Percentiles rank a stretch among this genome's conserved stretches.
phyloP scores from a whole-genome alignment of 2,888 invertebrate genomes.

The Camptogramma bilineatum region DNA sequence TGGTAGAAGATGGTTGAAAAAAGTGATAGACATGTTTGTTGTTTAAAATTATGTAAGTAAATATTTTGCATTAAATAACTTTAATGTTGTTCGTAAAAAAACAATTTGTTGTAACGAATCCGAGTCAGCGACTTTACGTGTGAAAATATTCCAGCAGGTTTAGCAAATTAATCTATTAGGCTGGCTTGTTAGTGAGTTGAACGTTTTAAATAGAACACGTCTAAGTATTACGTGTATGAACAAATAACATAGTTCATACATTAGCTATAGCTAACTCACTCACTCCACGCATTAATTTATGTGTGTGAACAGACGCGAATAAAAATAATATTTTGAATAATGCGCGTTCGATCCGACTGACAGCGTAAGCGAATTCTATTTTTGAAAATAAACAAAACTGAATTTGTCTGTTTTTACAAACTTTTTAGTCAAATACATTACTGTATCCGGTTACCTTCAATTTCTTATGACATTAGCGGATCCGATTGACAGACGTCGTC shows the following conservation, averaged over 20 bases:
- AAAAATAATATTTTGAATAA: slow-evolving; percentile 17
- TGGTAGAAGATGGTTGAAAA: no score
- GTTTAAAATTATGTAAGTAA: no score
- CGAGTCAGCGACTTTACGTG: no score
- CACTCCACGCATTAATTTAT: slow-evolving; percentile 4
- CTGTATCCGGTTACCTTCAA: neutral
- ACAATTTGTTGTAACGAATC: no score
- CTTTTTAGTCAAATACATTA: slow-evolving; percentile 2
- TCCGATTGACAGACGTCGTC: no score
- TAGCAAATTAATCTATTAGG: no score
- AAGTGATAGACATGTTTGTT: no score
- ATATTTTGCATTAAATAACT: no score
- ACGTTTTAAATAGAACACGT: no score
- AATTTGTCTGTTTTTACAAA: neutral
- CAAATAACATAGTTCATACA: neutral
- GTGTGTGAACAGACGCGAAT: slow-evolving; percentile 17
- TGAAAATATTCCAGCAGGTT: no score
- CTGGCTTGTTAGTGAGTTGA: no score
- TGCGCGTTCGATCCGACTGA: slow-evolving; percentile 20
- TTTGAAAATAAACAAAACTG: slow-evolving; percentile 9
- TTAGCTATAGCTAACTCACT: neutral
- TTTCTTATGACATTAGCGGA: neutral
- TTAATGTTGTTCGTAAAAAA: no score
- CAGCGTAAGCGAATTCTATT: slow-evolving; percentile 17
- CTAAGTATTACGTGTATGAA: neutral